These are phyloP conservation scores for Calephelis nemesis DNA, from an alignment of 1,140 invertebrate species.

Conservation along the genomic window DNA sequence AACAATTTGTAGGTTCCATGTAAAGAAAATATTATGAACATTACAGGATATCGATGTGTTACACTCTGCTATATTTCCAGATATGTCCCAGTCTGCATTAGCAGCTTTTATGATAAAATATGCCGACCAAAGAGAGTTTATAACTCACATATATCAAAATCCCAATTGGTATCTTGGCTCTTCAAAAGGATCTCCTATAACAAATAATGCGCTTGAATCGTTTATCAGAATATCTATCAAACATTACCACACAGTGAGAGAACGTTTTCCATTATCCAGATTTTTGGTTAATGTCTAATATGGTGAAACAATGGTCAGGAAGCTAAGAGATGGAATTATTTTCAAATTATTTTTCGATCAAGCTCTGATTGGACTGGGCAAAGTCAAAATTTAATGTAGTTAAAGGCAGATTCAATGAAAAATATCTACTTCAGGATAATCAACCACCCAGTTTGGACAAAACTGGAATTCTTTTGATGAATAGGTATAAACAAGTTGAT, in stretches of 20 bases:
- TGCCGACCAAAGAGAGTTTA: conserved; percentile 21
- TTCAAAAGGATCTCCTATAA: conserved; percentile 12
- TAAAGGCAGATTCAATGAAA: conserved; percentile 2
- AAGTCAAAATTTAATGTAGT: conserved; percentile 2
- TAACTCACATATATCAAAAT: conserved; percentile 27
- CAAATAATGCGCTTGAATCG: conserved; percentile 29
- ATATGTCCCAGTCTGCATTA: too few species aligned
- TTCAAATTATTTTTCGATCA: conserved; percentile 14
- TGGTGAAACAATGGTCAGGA: conserved; percentile 24
- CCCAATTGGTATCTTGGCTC: conserved; percentile 32
- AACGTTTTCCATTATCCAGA: conserved; percentile 27
- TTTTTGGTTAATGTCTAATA: conserved; percentile 27
- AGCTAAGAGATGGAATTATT: conserved; percentile 5
- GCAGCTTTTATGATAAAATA: conserved; percentile 26
- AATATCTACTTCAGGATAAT: conserved; percentile 16
- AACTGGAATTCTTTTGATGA: not conserved
- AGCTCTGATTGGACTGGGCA: conserved; percentile 19
- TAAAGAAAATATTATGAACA: conserved; percentile 23
- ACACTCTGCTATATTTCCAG: conserved; percentile 7
- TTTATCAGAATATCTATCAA: conserved; percentile 29
- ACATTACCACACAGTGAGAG: conserved; percentile 25
- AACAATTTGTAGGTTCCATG: not conserved
- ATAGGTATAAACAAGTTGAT: conserved; percentile 17
- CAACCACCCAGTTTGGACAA: conserved; percentile 15
- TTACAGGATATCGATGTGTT: conserved; percentile 26